phyloP scores from a whole-genome alignment of 2,888 invertebrate species.

The Tuta absoluta region DNA sequence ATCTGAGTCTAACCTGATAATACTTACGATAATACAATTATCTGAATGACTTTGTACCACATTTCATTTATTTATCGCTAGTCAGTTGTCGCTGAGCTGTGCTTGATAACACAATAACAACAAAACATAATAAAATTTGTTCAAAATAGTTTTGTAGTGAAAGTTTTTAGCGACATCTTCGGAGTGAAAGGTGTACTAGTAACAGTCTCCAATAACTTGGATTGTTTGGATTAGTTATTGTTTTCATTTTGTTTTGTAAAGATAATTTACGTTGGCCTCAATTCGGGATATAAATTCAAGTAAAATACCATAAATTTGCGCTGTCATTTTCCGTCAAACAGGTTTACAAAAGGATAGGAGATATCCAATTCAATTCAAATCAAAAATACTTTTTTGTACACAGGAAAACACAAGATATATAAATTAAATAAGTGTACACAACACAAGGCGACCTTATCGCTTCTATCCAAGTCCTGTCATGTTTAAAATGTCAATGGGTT shows the following conservation, averaged over 20 bases:
- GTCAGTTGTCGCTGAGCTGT: not conserved
- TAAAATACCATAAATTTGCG: no score
- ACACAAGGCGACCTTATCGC: no score
- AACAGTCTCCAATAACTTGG: not conserved
- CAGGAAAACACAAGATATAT: no score
- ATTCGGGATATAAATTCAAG: no score
- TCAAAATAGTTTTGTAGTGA: not conserved
- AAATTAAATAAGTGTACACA: no score
- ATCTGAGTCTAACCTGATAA: conserved; percentile 18
- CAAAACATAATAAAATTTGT: not conserved
- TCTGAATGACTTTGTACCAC: conserved; percentile 9
- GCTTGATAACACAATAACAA: not conserved
- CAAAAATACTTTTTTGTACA: no score
- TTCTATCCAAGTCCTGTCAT: no score
- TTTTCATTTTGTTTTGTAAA: not conserved
- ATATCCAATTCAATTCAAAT: no score
- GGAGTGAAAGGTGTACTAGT: not conserved
- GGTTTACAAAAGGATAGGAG: no score
- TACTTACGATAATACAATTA: not conserved
- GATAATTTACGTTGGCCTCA: not conserved
- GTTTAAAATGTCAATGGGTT: no score
- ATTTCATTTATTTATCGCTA: conserved; percentile 5
- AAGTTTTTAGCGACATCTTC: conserved; percentile 6
- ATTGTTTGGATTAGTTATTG: not conserved
- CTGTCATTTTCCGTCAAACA: no score